Evolutionary conservation across 2,888 invertebrate species (phyloP), one percentile per base, ranked within the genome.

Genomic region (Drosophila ustulata): DNA sequence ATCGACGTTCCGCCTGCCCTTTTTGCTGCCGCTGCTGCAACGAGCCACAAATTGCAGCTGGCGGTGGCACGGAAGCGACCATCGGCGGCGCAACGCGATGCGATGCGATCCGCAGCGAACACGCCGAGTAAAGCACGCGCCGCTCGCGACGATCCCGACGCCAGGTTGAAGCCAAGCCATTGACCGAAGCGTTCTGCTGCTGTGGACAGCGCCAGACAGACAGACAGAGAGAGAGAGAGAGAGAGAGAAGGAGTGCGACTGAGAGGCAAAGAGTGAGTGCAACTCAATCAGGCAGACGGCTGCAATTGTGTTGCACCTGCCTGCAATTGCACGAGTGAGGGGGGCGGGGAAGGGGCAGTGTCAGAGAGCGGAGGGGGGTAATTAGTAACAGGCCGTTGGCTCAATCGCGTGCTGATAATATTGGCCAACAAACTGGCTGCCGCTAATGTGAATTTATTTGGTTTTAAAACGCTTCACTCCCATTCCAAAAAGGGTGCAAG

Each of bases 361-460:
- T 30, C 26, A 25, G 41, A 34, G 43, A 43, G 59, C 61, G 63
- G 18, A 18, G 73, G 70, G 71, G 70, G 71, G 71, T 82, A 86
- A 87, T 84, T 82, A 84, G 88, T 83, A 80, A 88, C 86, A 85
- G 80, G 70, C 80, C 83, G 80, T 51, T 88, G 86, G 50, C 72
- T 75, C 75, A 87, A 88, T 83, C 83, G 87, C 83, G 83, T 83
- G 83, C 87, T 80, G 82, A 49, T 82, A 87, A 87, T 83, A 73
- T 71, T 37, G n/a, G n/a, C n/a, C 37, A 37, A 37, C 72, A 70
- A 25, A 8, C 50, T 25, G 32, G 26, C 39, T 47, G 6, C 52
- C 59, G 78, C 70, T 74, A 78, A 78, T 78, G 59, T 78, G 71
- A 66, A 84, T 84, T 75, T 83, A 73, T 81, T 68, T 72, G 62